Base-by-base conservation (phyloP, 2,888 invertebrate species). In the Temnothorax ravouxi region DNA sequence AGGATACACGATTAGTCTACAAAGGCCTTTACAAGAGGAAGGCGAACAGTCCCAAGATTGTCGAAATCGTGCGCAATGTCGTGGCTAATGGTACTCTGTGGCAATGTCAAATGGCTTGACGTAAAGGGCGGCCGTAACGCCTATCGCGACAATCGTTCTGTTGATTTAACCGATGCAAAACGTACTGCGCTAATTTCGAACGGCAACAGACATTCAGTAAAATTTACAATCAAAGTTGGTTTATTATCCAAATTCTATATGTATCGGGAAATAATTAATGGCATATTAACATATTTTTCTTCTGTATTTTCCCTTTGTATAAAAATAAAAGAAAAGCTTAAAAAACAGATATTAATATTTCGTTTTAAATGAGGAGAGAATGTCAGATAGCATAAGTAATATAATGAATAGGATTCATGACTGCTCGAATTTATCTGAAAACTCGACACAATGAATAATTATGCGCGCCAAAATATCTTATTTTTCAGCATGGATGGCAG, bases 381-480 rank as follows among this genome's bases (percentile, higher is more conserved):
- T 25, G 18, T 64, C 74, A 52, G 74, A 84, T 79, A 79, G 85
- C 75, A 75, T 56, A 62, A 54, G 71, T 61, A 76, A 62, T 86
- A 84, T 88, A 90, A 91, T 88, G 90, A 90, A 90, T 91, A 89
- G 88, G 81, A 89, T 91, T 84, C 86, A 79, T 83, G 67, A 66
- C 34, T 75, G 72, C 71, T 69, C 41, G 82, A 88, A 84, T 85
- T 88, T 84, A 83, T 83, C 87, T 84, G 86, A 84, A 89, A 87
- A 83, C 82, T 81, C 82, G 91, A 91, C 90, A 88, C 81, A 66
- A 88, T 91, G 91, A 91, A 91, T 91, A 91, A 91, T 91, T 90
- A 86, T 87, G 52, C 84, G 81, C 86, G 86, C 88, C 91, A 90
- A 91, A 91, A 91, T 87, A 87, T 90, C 86, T 87, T 90, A 89